phyloP scores from a whole-genome alignment of 1,140 invertebrate genomes.

The Callitettix versicolor region DNA sequence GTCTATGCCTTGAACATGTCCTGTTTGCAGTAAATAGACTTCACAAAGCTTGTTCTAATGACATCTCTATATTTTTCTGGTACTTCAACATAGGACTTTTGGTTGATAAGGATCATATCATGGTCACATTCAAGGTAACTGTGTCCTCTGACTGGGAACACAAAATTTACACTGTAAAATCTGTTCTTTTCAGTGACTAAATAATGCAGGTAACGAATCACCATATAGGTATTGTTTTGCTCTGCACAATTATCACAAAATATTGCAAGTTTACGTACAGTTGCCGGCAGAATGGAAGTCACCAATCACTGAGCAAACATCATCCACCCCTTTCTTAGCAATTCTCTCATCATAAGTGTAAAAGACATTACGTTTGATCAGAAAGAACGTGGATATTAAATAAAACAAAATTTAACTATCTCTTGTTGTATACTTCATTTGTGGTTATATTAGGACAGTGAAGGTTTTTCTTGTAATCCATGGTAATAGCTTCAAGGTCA shows the following conservation, averaged over 20 bases:
- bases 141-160: slow-evolving; percentile 20
- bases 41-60: neutral
- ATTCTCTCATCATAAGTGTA: slow-evolving; percentile 1
- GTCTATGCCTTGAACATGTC: neutral
- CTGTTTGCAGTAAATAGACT: neutral
- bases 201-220: neutral
- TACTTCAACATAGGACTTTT: slow-evolving; percentile 22
- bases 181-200: neutral
- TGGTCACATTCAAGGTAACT: slow-evolving; percentile 27
- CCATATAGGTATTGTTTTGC: neutral
- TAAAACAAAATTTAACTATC: no score
- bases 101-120: slow-evolving; percentile 25
- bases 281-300: neutral
- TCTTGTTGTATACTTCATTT: neutral
- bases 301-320: slow-evolving; percentile 4
- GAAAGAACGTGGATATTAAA: neutral
- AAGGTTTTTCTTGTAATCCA: neutral
- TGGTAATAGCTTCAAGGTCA: neutral
- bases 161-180: neutral
- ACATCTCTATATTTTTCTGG: slow-evolving; percentile 22
- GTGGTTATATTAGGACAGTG: neutral
- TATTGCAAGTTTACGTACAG: neutral
- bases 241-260: neutral
- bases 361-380: neutral
- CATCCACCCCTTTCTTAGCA: slow-evolving; percentile 4